phyloP scores from a whole-genome alignment of 92 coral and sea anemone genomes.

The Galaxea fascicularis region DNA sequence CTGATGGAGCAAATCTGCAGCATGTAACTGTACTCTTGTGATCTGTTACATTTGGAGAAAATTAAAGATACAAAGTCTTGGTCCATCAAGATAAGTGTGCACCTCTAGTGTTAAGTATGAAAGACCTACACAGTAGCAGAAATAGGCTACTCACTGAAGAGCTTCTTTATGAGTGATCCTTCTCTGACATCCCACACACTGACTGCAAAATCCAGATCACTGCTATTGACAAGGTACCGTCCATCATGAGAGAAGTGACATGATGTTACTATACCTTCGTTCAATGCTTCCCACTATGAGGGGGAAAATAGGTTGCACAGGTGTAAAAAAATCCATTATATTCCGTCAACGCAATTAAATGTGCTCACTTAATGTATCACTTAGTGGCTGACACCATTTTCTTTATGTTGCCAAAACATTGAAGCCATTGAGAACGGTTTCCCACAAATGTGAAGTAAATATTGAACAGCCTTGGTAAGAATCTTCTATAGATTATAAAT shows the following conservation, averaged over 20 bases:
- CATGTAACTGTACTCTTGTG: conserved; percentile 96
- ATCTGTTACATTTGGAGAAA: conserved; percentile 51
- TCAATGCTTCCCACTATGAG: conserved; percentile 89
- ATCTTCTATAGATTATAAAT: too few species aligned
- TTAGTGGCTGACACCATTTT: too few species aligned
- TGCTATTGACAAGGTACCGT: conserved; percentile 88
- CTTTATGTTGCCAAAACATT: too few species aligned
- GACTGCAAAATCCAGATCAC: conserved; percentile 92
- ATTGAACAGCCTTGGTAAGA: too few species aligned
- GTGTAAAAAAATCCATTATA: neutral
- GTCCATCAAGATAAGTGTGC: too few species aligned
- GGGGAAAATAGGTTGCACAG: neutral
- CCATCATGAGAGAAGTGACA: conserved; percentile 97
- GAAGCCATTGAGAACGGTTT: too few species aligned
- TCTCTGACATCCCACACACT: conserved; percentile 95
- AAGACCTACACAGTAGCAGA: neutral
- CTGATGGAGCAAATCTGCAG: conserved; percentile 89
- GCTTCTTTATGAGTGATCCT: conserved; percentile 81
- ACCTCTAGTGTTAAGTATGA: too few species aligned
- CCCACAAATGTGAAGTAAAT: too few species aligned
- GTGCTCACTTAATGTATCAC: too few species aligned
- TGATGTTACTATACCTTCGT: conserved; percentile 90
- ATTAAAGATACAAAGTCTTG: neutral
- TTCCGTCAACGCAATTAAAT: too few species aligned
- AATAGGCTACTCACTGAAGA: conserved; percentile 71